These are phyloP conservation scores for Poeciliopsis turneri DNA, from an alignment of 2,797 vertebrate species.

Conservation along the genomic window DNA sequence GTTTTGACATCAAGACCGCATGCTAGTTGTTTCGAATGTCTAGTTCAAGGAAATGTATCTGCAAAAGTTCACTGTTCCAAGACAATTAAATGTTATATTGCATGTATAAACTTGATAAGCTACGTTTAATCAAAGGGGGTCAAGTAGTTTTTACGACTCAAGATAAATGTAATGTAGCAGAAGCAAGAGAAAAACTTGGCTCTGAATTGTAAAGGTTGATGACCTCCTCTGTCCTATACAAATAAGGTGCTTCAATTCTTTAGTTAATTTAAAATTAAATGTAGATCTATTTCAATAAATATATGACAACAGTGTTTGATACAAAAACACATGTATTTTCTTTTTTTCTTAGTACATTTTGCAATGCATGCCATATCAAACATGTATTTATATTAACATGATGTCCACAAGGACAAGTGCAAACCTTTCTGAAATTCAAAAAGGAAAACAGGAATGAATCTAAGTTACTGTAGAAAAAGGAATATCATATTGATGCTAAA, in stretches of 20 bases:
- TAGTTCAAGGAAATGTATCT: neutral
- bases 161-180: neutral
- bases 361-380: constrained; percentile 74
- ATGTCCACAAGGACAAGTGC: constrained; percentile 79
- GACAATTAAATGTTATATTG: neutral
- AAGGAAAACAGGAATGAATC: constrained; percentile 60
- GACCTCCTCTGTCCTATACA: too few relatives aligned
- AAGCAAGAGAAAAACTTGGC: neutral
- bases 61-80: too few relatives aligned
- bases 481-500: constrained; percentile 32
- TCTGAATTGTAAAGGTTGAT: neutral
- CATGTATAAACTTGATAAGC: neutral
- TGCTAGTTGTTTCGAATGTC: neutral
- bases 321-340: constrained; percentile 70
- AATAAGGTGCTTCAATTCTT: neutral
- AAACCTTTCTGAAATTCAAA: constrained; percentile 76
- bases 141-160: neutral
- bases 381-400: constrained; percentile 64
- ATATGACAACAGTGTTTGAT: constrained; percentile 48
- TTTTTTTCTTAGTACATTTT: constrained; percentile 65
- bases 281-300: neutral
- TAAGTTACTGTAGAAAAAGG: constrained; percentile 61
- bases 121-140: neutral
- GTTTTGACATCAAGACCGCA: neutral
- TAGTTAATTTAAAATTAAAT: neutral